Evolutionary conservation across 37 sponge, comb jelly and placozoan genomes (phyloP).

Genomic region (Haliclona indistincta): DNA sequence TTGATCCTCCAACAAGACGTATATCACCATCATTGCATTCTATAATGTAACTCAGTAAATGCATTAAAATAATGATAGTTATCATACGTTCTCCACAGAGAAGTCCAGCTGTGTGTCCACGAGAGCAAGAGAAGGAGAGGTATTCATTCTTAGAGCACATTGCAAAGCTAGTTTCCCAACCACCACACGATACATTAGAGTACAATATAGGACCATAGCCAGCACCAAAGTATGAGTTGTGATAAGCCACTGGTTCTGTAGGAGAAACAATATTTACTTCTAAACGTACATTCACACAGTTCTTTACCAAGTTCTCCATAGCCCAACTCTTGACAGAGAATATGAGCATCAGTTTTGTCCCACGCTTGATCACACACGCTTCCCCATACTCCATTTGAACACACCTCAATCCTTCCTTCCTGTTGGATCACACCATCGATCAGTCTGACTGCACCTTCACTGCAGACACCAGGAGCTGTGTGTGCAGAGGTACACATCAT

Average conservation of each 20-base stretch:
- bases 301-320: slow-evolving; percentile 1
- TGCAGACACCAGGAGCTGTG: slow-evolving; percentile 9
- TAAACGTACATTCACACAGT: too few relatives aligned
- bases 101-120: not conserved
- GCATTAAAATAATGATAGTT: not conserved
- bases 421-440: not conserved
- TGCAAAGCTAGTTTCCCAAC: not conserved
- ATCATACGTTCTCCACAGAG: not conserved
- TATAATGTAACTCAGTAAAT: not conserved
- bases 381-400: slow-evolving; percentile 9
- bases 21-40: slow-evolving; percentile 26
- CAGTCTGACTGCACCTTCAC: not conserved
- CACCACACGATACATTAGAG: not conserved
- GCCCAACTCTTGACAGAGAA: not conserved
- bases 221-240: slow-evolving; percentile 7
- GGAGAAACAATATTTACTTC: too few relatives aligned
- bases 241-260: slow-evolving; percentile 4
- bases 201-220: slow-evolving; percentile 2
- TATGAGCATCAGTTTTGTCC: not conserved
- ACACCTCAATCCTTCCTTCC: slow-evolving; percentile 10
- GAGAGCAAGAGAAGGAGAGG: not conserved
- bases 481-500: not conserved
- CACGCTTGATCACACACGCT: not conserved
- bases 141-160: not conserved
- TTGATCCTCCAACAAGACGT: slow-evolving; percentile 19